phyloP scores from a whole-genome alignment of 2,113 vertebrate genomes.

The mouse (Mus musculus) region GRCm39 chr1:126506501-126507000 shows the following conservation, averaged over 20 bases:
- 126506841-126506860: background rate
- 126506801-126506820: conserved; percentile 60
- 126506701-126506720: conserved; percentile 75
- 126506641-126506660: conserved; percentile 22
- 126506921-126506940: background rate
- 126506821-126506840: conserved; percentile 57
- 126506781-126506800: conserved; percentile 30
- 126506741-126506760: conserved; percentile 73
- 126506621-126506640: conserved; percentile 71
- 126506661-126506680: conserved; percentile 54
- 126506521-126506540: conserved; percentile 63
- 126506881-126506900: no score
- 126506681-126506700: conserved; percentile 70
- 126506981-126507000: conserved; percentile 2
- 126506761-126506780: conserved; percentile 67
- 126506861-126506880: background rate
- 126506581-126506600: conserved; percentile 65
- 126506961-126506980: conserved; percentile 52
- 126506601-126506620: conserved; percentile 72
- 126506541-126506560: conserved; percentile 78
- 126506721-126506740: conserved; percentile 75
- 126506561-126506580: conserved; percentile 61
- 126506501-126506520: conserved; percentile 67
- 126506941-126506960: background rate
- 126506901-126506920: background rate